Percentiles rank a stretch among this genome's conserved stretches.
phyloP scores from a whole-genome alignment of 2,113 vertebrate species.

The Xenus cinereus region DNA sequence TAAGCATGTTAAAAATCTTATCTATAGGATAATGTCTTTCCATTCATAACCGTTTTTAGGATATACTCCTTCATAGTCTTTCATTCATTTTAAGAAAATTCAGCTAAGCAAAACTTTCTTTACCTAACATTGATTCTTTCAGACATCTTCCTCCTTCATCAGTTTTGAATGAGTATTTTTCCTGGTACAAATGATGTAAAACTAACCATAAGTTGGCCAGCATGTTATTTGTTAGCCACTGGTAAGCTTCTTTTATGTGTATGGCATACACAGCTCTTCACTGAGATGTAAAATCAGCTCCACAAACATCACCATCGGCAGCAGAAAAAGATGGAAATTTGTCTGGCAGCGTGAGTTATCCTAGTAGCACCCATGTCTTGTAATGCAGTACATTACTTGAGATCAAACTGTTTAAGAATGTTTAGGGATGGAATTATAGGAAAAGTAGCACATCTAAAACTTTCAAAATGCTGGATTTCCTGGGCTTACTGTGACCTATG shows the following conservation, averaged over 20 bases:
- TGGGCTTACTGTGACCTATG: neutral
- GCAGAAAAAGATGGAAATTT: neutral
- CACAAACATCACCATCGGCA: neutral
- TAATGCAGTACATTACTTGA: neutral
- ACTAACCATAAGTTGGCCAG: neutral
- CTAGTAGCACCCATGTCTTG: neutral
- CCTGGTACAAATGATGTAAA: neutral
- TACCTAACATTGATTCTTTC: neutral
- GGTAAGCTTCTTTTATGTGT: neutral
- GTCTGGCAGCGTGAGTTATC: neutral
- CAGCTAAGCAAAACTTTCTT: neutral
- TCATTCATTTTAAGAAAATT: neutral
- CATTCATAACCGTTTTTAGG: neutral
- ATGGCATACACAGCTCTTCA: neutral
- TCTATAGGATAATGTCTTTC: neutral
- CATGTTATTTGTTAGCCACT: neutral
- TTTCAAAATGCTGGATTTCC: neutral
- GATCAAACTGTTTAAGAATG: neutral
- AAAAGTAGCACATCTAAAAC: neutral
- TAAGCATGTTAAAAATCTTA: neutral
- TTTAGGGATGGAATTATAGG: neutral
- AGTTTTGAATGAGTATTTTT: neutral
- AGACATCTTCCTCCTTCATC: neutral
- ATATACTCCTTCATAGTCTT: neutral
- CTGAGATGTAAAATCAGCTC: neutral